Conservation (phyloP, 2,888 invertebrate genomes). For the Rhaphigaster nebulosa region DNA sequence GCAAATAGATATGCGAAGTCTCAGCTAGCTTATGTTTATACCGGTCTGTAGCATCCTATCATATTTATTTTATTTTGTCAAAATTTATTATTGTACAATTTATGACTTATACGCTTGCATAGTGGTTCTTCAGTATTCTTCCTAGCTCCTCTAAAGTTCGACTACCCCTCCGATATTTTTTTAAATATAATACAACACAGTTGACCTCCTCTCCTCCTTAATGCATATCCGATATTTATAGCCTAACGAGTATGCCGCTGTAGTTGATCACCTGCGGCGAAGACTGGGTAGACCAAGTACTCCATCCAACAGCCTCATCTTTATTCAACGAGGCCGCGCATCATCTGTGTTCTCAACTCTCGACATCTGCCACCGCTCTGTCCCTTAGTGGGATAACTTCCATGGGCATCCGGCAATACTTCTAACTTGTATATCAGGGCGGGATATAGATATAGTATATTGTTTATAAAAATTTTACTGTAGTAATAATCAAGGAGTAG, state of each 20-base stretch:
- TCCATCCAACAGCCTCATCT: background rate
- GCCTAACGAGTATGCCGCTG: background rate
- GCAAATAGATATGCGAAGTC: too few relatives aligned
- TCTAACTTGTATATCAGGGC: background rate
- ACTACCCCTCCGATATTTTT: background rate
- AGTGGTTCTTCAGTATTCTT: background rate
- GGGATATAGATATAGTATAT: background rate
- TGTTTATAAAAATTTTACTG: background rate
- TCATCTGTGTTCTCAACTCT: constrained; percentile 20
- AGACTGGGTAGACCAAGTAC: background rate
- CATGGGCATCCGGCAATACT: background rate
- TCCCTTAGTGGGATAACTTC: background rate
- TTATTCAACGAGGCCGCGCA: constrained; percentile 25
- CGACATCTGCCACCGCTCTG: background rate
- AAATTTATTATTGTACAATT: too few relatives aligned
- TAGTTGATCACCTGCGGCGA: constrained; percentile 9
- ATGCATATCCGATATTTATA: constrained; percentile 46
- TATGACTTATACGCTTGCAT: too few relatives aligned
- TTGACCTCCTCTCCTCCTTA: background rate
- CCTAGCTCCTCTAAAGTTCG: background rate
- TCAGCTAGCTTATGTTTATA: too few relatives aligned
- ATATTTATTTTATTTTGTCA: too few relatives aligned
- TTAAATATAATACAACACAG: background rate
- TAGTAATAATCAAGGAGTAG: too few relatives aligned
- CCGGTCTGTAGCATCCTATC: too few relatives aligned